Percentiles rank a stretch among this genome's conserved stretches.
Evolutionary conservation across 2,797 vertebrate genomes (phyloP).

Genomic region (Distichodus sexfasciatus): DNA sequence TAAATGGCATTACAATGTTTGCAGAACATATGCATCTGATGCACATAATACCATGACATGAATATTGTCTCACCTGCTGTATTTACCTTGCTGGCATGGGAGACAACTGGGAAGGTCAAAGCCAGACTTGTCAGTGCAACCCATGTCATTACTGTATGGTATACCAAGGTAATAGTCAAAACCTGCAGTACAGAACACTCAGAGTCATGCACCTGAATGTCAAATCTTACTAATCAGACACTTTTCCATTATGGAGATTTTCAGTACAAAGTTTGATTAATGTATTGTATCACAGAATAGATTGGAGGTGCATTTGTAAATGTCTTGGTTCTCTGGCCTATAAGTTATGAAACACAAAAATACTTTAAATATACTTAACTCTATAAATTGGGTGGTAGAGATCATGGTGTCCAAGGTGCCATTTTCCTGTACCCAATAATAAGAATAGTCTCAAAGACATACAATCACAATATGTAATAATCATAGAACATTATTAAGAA

Average conservation of each 20-base stretch:
- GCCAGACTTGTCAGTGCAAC: conserved; percentile 87
- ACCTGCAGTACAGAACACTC: conserved; percentile 70
- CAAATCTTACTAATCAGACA: neutral
- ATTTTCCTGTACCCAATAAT: conserved; percentile 78
- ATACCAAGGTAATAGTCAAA: conserved; percentile 92
- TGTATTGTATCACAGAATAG: no score
- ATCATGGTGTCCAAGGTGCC: conserved; percentile 92
- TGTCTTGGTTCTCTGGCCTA: no score
- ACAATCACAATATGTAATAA: neutral
- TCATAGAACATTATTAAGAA: no score
- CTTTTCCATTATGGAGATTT: neutral
- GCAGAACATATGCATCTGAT: neutral
- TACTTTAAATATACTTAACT: conserved; percentile 69
- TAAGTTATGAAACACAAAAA: neutral
- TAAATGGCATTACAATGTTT: neutral
- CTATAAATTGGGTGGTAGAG: conserved; percentile 81
- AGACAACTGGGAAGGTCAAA: conserved; percentile 81
- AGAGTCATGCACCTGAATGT: neutral
- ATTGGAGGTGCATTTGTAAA: no score
- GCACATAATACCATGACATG: neutral
- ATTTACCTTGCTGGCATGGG: conserved; percentile 65
- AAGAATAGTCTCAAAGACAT: neutral
- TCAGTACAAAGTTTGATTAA: neutral
- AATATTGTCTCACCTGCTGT: conserved; percentile 65
- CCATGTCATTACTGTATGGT: conserved; percentile 98